A percentile compares a stretch with the other conserved stretches of the same genome.
Evolutionary conservation across 2,113 vertebrate species (phyloP).

Genomic region (Ageneiosus marmoratus): DNA sequence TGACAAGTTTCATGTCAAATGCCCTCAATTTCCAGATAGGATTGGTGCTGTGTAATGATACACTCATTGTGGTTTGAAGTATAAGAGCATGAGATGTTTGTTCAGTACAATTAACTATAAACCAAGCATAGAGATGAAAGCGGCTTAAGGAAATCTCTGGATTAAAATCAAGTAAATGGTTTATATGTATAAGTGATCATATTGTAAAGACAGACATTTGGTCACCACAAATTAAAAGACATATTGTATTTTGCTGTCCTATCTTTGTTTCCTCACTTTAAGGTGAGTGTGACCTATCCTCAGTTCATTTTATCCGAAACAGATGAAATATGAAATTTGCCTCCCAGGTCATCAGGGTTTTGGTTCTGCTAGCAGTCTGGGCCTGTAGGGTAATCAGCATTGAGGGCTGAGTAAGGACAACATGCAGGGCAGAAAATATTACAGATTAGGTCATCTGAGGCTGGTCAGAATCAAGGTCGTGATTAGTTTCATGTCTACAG

Average conservation of each 20-base stretch:
- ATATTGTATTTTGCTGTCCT: not conserved
- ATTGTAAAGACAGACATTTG: not conserved
- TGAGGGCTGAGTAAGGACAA: constrained; percentile 21
- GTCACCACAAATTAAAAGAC: not conserved
- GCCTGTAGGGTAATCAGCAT: not conserved
- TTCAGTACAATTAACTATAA: not conserved
- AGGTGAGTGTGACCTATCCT: not conserved
- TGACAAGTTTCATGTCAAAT: constrained; percentile 12
- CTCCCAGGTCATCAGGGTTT: not conserved
- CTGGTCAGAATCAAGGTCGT: constrained; percentile 22
- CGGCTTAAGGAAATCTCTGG: constrained; percentile 7
- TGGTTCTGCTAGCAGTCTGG: constrained; percentile 10
- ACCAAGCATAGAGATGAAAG: not conserved
- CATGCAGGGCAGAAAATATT: not conserved
- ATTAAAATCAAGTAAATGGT: not conserved
- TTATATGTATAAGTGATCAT: not conserved
- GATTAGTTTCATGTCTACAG: constrained; percentile 20
- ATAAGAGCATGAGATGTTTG: not conserved
- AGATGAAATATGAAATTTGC: constrained; percentile 20
- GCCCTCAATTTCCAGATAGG: not conserved
- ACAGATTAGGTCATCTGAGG: constrained; percentile 30
- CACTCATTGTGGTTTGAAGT: constrained; percentile 14
- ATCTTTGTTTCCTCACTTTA: not conserved
- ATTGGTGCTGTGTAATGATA: not conserved
- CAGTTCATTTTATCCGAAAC: not conserved